phyloP scores from a whole-genome alignment of 2,797 vertebrate genomes.

The Parauchenoglanis ngamensis region DNA sequence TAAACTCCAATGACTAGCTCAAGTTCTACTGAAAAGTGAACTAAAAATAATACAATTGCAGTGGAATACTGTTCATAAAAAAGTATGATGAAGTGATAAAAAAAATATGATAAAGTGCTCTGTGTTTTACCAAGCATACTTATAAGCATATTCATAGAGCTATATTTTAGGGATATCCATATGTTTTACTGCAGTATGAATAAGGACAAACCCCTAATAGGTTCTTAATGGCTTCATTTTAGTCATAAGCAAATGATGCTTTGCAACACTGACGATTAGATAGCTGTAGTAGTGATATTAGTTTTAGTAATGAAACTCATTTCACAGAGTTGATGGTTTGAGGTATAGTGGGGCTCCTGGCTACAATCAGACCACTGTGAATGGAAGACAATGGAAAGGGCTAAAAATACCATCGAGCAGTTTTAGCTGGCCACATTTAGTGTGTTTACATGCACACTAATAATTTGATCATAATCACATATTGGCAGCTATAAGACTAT shows the following conservation, averaged over 20 bases:
- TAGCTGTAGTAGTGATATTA: neutral
- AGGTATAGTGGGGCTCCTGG: neutral
- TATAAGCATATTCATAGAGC: neutral
- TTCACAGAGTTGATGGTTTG: neutral
- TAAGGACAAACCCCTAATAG: neutral
- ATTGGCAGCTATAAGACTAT: neutral
- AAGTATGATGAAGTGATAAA: neutral
- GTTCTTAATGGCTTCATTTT: constrained; percentile 1
- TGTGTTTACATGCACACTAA: neutral
- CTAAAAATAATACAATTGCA: neutral
- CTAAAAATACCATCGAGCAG: neutral
- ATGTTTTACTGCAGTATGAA: neutral
- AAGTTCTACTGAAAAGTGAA: neutral
- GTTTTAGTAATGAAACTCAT: constrained; percentile 11
- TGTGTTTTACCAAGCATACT: neutral
- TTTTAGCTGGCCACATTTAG: neutral
- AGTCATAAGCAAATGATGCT: constrained; percentile 18
- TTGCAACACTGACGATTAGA: neutral
- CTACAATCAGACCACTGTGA: neutral
- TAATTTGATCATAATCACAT: neutral
- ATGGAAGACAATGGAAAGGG: neutral
- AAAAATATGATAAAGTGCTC: neutral
- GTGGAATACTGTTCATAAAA: neutral
- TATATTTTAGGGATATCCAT: neutral
- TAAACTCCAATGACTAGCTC: neutral